Base-by-base conservation (phyloP, 2,888 invertebrate species). In the Antitype chi region DNA sequence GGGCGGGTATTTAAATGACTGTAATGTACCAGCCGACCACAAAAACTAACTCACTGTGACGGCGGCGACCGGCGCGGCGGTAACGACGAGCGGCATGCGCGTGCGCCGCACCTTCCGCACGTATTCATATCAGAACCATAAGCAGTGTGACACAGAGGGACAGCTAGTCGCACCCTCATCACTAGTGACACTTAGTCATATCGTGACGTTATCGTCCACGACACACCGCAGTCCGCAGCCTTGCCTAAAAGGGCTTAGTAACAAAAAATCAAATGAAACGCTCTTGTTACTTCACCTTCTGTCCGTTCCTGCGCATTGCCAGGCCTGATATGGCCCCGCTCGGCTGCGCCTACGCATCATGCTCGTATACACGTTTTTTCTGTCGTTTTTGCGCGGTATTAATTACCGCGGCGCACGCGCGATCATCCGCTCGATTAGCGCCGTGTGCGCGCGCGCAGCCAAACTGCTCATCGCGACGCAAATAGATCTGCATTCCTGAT, bases 321-420 rank as follows among this genome's bases (percentile, higher is more conserved):
- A 38, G 23, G 28, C 32, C 57, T 28, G 49, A 53, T 47, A 38
- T 49, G 52, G 59, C 52, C 53, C 38, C 70, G 70, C 62, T 71
- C 20, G 67, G 62, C 57, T 82, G 78, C 80, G 75, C 72, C 68
- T 20, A 82, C 82, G 80, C 80, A 84, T 78, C 81, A 79, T 74
- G 73, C 38, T 76, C 53, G 63, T 60, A 71, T 57, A 72, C 75
- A 80, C 63, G 69, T 70, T 78, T 82, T 84, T 88, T 69, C 60
- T 47, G 20, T 66, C 47, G 67, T 81, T 88, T 87, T 88, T 86
- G 78, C 60, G 17, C 38, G 64, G 80, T 80, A 81, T 86, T 88
- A 88, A 88, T 87, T 85, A 86, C 85, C 70, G 72, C 57, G 60
- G 81, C 82, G 76, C 88, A 80, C 82, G 88, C 76, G 85, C 85